Percentiles rank a stretch among this genome's conserved stretches.
Conservation (phyloP, 2,113 vertebrate genomes). For the Blennius ocellaris region DNA sequence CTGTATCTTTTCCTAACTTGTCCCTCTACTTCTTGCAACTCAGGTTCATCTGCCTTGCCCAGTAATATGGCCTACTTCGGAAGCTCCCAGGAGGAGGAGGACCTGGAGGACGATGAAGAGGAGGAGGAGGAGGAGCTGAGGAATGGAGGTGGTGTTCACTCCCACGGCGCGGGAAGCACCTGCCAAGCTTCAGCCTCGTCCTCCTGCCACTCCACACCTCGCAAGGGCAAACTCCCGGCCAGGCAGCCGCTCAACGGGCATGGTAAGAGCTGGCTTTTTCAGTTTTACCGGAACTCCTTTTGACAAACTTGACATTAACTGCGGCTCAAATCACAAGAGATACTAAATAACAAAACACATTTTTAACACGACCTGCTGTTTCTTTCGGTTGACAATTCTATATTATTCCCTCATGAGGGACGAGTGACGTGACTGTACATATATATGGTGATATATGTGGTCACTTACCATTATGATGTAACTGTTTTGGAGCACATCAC, state of each 20-base stretch:
- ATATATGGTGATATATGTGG: too few relatives aligned
- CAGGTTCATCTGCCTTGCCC: slow-evolving; percentile 96
- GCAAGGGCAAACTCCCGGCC: slow-evolving; percentile 91
- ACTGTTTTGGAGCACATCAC: too few relatives aligned
- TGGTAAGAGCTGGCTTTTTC: slow-evolving; percentile 79
- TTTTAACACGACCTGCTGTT: too few relatives aligned
- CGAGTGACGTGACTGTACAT: too few relatives aligned
- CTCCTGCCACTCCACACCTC: slow-evolving; percentile 96
- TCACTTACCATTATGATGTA: too few relatives aligned
- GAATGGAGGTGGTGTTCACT: slow-evolving; percentile 55
- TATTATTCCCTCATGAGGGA: too few relatives aligned
- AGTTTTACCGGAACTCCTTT: too few relatives aligned
- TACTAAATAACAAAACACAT: too few relatives aligned
- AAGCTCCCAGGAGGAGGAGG: slow-evolving; percentile 97
- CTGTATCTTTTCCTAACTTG: slow-evolving; percentile 1
- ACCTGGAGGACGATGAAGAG: slow-evolving; percentile 89
- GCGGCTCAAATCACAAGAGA: too few relatives aligned
- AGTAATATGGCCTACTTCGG: slow-evolving; percentile 97
- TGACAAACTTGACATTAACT: too few relatives aligned
- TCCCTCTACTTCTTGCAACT: slow-evolving; percentile 12
- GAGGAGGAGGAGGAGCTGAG: slow-evolving; percentile 91
- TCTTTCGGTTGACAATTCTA: too few relatives aligned
- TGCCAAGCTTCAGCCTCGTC: slow-evolving; percentile 88
- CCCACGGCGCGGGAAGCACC: slow-evolving; percentile 67
- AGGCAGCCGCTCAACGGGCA: slow-evolving; percentile 94